Base-by-base conservation (phyloP, 2,113 vertebrate species). In the Collichthys lucidus region DNA sequence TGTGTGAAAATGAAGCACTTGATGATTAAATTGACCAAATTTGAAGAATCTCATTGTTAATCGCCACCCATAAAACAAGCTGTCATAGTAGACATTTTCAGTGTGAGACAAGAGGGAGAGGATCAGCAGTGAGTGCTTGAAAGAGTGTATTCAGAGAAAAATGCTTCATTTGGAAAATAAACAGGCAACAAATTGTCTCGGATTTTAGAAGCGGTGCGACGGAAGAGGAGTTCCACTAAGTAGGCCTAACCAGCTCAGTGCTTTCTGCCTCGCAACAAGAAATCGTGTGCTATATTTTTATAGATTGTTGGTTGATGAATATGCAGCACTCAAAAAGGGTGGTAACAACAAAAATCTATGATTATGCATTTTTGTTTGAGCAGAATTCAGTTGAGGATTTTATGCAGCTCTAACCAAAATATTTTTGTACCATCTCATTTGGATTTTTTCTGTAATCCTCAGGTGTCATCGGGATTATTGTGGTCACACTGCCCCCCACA, bases 401-500 rank as follows among this genome's bases (percentile, higher is more conserved):
- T 10, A 44, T 26, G 24, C 11, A 65, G 40, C n/a, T 60, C 14
- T 31, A 61, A 42, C 4, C 12, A 17, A 65, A 64, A 31, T 19
- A 44, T 50, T 50, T 44, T 29, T 78, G 20, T 17, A 44, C 19
- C 12, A 26, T 49, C 14, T 66, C 9, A 67, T 64, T 75, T 40
- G 16, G 7, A 53, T 24, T 42, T 64, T 64, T 47, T 59, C 6
- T 50, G 14, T 31, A 50, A 22, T 56, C 5, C 49, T 59, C 53
- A 35, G 12, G 64, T 76, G 67, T 69, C 56, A 53, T 12, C 11
- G n/a, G 35, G 35, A 88, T 89, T 47, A 71, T 86, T 86, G 76
- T 81, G 80, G 64, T 77, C 76, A 91, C 72, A 93, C 74, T 91
- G 90, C 92, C 93, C 85, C 87, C 93, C 55, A 79, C 82, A 92